Evolutionary conservation across 2,888 invertebrate species (phyloP).

Genomic region (Meteorus colon): DNA sequence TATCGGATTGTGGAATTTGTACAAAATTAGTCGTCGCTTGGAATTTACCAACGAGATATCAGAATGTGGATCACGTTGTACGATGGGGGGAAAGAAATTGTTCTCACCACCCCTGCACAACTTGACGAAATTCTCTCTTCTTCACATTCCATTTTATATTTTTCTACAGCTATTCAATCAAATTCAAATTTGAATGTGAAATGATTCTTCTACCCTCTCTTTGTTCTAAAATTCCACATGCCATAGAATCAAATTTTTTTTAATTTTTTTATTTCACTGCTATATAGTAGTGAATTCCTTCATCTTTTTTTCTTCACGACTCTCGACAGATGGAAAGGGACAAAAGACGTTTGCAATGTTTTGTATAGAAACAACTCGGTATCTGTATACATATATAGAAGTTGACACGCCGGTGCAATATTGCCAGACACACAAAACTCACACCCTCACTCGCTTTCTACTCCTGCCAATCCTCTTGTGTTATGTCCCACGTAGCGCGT

Average conservation of each 20-base stretch:
- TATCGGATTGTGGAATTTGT: conserved; percentile 36
- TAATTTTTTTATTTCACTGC: neutral
- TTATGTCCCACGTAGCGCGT: conserved; percentile 15
- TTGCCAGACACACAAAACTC: conserved; percentile 53
- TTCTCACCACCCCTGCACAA: neutral
- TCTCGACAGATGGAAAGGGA: neutral
- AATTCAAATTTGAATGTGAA: neutral
- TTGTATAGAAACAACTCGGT: neutral
- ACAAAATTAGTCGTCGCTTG: conserved; percentile 27
- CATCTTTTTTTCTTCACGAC: neutral
- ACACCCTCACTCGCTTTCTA: conserved; percentile 40
- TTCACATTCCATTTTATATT: neutral
- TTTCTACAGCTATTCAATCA: neutral
- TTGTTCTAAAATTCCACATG: neutral
- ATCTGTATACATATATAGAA: conserved; percentile 19
- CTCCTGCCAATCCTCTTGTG: conserved; percentile 38
- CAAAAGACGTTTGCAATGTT: conserved; percentile 4
- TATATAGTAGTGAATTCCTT: too few species aligned
- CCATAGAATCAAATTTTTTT: neutral
- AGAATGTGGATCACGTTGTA: conserved; percentile 33
- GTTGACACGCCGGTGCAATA: conserved; percentile 55
- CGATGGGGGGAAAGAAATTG: conserved; percentile 14
- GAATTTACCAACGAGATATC: neutral
- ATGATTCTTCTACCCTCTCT: neutral
- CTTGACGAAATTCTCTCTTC: conserved; percentile 7